A percentile compares a stretch with the other conserved stretches of the same genome.
phyloP scores from a whole-genome alignment of 2,113 vertebrate species.

The Paratilapia polleni region DNA sequence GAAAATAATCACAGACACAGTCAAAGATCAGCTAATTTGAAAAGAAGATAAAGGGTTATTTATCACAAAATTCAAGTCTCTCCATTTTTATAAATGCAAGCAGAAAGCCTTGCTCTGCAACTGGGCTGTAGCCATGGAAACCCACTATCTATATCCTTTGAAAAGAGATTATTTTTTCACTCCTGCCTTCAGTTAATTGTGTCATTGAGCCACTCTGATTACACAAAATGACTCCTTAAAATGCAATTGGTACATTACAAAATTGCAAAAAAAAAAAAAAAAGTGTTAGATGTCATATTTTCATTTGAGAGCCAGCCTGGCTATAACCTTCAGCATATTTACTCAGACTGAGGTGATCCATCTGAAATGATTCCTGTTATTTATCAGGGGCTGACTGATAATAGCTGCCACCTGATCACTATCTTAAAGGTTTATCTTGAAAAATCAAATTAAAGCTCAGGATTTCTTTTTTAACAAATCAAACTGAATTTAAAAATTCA shows the following conservation, averaged over 20 bases:
- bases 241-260: conserved; percentile 3
- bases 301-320: too few relatives aligned
- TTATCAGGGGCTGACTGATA: not conserved
- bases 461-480: not conserved
- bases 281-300: not conserved
- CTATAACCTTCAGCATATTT: not conserved
- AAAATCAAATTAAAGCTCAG: not conserved
- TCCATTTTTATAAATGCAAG: conserved; percentile 42
- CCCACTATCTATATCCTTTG: conserved; percentile 40
- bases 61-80: conserved; percentile 35
- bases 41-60: conserved; percentile 41
- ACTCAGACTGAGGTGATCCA: not conserved
- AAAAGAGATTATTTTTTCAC: conserved; percentile 48
- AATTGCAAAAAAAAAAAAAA: too few relatives aligned
- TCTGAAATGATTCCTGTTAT: not conserved
- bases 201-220: conserved; percentile 29
- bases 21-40: conserved; percentile 25
- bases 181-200: conserved; percentile 43
- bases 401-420: too few relatives aligned
- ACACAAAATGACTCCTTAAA: conserved; percentile 17
- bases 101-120: conserved; percentile 29
- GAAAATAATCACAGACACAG: too few relatives aligned
- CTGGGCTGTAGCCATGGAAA: conserved; percentile 68
- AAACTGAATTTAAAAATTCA: not conserved
- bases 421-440: too few relatives aligned